phyloP scores from a whole-genome alignment of 2,888 invertebrate species.

The Melieria omissa region DNA sequence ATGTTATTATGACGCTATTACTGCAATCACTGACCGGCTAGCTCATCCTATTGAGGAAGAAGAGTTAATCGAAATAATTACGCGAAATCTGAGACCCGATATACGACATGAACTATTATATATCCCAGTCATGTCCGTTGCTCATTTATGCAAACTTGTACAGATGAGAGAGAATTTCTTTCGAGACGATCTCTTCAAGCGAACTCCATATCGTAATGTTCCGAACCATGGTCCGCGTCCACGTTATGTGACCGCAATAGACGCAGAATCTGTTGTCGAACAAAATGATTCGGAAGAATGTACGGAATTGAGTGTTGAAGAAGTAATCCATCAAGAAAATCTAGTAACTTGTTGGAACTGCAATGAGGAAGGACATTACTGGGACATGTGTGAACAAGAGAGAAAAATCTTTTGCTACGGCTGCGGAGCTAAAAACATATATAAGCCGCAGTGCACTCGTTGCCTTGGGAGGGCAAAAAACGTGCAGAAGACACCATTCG shows the following conservation, averaged over 20 bases:
- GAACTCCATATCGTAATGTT: neutral
- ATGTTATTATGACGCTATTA: constrained; percentile 20
- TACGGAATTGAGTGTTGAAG: constrained; percentile 6
- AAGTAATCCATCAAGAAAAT: neutral
- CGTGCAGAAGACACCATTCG: too few relatives aligned
- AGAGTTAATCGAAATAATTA: constrained; percentile 15
- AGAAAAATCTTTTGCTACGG: constrained; percentile 35
- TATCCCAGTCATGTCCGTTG: constrained; percentile 24
- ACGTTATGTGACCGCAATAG: constrained; percentile 25
- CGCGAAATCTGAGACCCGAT: constrained; percentile 10
- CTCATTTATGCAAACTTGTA: constrained; percentile 31
- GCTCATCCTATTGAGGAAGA: constrained; percentile 3
- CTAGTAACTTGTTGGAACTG: constrained; percentile 33
- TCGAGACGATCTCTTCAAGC: constrained; percentile 17
- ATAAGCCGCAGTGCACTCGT: too few relatives aligned
- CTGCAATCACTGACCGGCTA: neutral
- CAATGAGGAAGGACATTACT: constrained; percentile 21
- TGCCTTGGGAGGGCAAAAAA: constrained; percentile 6
- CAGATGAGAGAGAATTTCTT: constrained; percentile 32
- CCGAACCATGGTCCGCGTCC: neutral
- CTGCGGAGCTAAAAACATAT: constrained; percentile 10
- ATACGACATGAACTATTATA: constrained; percentile 37
- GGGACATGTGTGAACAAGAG: constrained; percentile 23
- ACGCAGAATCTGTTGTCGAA: neutral
- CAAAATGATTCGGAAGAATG: neutral